Base-by-base conservation (phyloP, 2,888 invertebrate species). In the Lithophane semibrunnea region DNA sequence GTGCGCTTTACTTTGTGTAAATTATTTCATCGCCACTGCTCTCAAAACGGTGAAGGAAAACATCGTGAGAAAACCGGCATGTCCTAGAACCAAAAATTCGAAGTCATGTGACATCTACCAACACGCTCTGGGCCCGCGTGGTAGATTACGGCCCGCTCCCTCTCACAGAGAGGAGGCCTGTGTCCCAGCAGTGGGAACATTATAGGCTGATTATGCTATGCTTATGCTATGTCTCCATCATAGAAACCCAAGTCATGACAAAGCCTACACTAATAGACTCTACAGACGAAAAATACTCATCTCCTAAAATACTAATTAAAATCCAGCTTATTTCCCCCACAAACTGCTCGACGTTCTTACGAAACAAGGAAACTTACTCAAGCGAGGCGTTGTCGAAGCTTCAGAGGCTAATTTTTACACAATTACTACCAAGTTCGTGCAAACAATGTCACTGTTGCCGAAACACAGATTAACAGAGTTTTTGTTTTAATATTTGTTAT, bases 311-410 rank as follows among this genome's bases (percentile, higher is more conserved):
- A n/a, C 13, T 29, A 61, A 63, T 80, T 80, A 70, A 75, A 65
- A 66, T 61, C 52, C n/a, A 47, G 68, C 21, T 63, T 18, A 76
- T 71, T 68, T 64, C 44, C 1, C 1, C 29, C 71, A 24, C 68
- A 82, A 82, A 82, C 56, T 74, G 77, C 73, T 58, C 65, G 16
- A 80, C 84, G 83, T 89, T 89, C 90, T 90, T 86, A 89, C 86
- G 87, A 85, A 87, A 91, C 91, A 91, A 89, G 89, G 77, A 87
- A 91, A 89, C 88, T 89, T 90, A 90, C 90, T 91, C 87, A 88
- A 85, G 83, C 78, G 72, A 74, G 65, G 49, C 60, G 63, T 60
- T 68, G 70, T 82, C 64, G 71, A 77, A 75, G 82, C 73, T 64
- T 75, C 69, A 42, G 67, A 73, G 73, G 79, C 61, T 71, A 84